Base-by-base conservation (phyloP, 1,140 invertebrate species). In the Drosophila cardini region DNA sequence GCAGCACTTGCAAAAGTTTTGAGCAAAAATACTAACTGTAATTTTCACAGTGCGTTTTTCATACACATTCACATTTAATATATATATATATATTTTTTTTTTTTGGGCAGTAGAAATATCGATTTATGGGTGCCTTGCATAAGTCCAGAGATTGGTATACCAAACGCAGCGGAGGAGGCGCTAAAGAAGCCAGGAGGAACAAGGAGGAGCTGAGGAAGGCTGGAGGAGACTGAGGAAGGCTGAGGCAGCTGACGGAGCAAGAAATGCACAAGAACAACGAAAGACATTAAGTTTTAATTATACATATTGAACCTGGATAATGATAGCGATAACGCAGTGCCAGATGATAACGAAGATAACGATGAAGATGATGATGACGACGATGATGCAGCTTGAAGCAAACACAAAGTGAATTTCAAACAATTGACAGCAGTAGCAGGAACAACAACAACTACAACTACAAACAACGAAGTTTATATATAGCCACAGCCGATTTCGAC, bases 91-190 rank as follows among this genome's bases (percentile, higher is more conserved):
- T 18, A 13, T 30, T 32, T 69, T 15, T n/a, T 13, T 78, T 76
- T 85, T 84, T 84, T 77, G 74, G 78, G 72, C 80, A 83, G 55
- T 76, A 71, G 78, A 71, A 90, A 90, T 85, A 90, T 90, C 83
- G 89, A 90, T 90, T 87, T 87, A 79, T 79, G 83, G 26, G 43
- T 82, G 84, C 84, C 87, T 90, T 90, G 87, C 87, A 90, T 90
- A 90, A 90, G 87, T 90, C 87, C 87, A 78, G 69, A 83, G 65
- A 76, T 78, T 72, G 58, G 57, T 63, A 48, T 67, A 71, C 63
- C 82, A 78, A 77, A 55, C 50, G 60, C 72, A 75, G 46, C 21
- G 5, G 21, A 26, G 21, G 21, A 26, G 21, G 21, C 4, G 21
- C 16, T 4, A 16, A 18, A 67, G 56, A 13, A 21, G 52, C 1